Conservation (phyloP, 2,888 invertebrate species). For the Drosophila algonquin region DNA sequence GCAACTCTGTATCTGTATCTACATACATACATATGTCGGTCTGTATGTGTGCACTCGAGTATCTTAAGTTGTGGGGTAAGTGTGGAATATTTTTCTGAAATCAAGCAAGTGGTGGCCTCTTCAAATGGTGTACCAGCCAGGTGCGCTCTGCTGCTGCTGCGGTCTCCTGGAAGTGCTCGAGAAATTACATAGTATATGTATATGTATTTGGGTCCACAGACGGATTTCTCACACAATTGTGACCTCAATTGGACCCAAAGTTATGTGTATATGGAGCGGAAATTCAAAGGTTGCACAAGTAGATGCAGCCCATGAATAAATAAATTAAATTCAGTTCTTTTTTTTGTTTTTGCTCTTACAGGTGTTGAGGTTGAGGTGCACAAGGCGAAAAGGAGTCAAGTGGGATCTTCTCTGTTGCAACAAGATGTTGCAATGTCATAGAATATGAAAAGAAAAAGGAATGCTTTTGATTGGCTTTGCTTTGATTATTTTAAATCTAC, state of each 20-base stretch:
- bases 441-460: neutral
- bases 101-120: constrained; percentile 68
- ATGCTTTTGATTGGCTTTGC: neutral
- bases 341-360: constrained; percentile 12
- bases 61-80: constrained; percentile 73
- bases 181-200: constrained; percentile 15
- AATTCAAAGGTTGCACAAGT: constrained; percentile 31
- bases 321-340: constrained; percentile 20
- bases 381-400: constrained; percentile 4
- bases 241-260: constrained; percentile 62
- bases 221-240: constrained; percentile 41
- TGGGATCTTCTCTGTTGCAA: constrained; percentile 1
- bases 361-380: constrained; percentile 2
- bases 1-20: constrained; percentile 35
- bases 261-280: constrained; percentile 62
- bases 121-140: constrained; percentile 64
- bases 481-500: neutral
- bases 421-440: neutral
- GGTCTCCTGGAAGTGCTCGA: constrained; percentile 50
- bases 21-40: constrained; percentile 1
- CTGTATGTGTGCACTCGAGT: constrained; percentile 62
- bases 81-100: constrained; percentile 70
- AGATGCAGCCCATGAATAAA: constrained; percentile 30
- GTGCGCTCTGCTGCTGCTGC: constrained; percentile 8
- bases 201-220: constrained; percentile 61